phyloP scores from a whole-genome alignment of 2,888 invertebrate genomes.

The Crematogaster levior region DNA sequence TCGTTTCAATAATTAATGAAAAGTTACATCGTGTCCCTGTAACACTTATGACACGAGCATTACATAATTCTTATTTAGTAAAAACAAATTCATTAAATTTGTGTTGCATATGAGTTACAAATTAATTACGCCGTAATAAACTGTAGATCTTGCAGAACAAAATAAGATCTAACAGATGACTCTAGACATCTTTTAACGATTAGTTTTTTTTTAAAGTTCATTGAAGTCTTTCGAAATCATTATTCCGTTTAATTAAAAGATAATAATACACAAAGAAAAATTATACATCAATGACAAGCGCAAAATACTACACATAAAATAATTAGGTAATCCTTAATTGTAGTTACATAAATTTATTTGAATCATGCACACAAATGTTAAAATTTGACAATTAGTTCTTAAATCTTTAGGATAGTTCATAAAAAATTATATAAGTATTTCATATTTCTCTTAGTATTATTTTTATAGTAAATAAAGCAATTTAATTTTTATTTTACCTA shows the following conservation, averaged over 20 bases:
- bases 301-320: not conserved
- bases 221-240: constrained; percentile 20
- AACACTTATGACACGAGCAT: constrained; percentile 37
- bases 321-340: not conserved
- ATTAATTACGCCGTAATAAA: constrained; percentile 55
- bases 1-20: constrained; percentile 16
- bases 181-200: constrained; percentile 19
- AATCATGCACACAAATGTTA: not conserved
- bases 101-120: constrained; percentile 44
- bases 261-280: not conserved
- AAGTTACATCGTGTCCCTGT: constrained; percentile 20
- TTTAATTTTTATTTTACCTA: too few relatives aligned
- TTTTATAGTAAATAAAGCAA: too few relatives aligned
- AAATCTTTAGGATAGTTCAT: too few relatives aligned
- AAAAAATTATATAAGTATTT: too few relatives aligned
- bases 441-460: too few relatives aligned
- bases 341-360: not conserved
- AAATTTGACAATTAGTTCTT: not conserved
- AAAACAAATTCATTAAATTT: constrained; percentile 57
- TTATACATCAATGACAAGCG: not conserved
- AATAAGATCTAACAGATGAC: not conserved
- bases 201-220: not conserved
- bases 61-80: constrained; percentile 41
- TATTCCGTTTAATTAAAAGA: not conserved
- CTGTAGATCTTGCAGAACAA: constrained; percentile 1